A percentile compares a stretch with the other conserved stretches of the same genome.
These are phyloP conservation scores for Anolis carolinensis DNA, from an alignment of 2,113 vertebrate species.

Conservation along the genomic window DNA sequence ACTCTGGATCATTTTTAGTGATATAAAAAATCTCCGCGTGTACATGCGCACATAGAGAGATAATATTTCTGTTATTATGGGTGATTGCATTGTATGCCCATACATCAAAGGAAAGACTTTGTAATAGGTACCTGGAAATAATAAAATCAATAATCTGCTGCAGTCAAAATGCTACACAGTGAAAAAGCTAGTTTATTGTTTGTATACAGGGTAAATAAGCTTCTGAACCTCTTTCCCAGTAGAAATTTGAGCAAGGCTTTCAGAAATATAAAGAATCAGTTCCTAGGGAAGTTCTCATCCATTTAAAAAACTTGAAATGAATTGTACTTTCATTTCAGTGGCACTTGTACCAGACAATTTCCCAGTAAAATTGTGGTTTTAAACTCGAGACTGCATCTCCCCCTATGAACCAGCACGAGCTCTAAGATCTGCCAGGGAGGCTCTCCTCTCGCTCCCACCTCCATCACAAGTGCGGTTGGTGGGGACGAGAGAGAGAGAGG, in stretches of 20 bases:
- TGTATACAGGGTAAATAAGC: not conserved
- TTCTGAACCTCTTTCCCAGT: not conserved
- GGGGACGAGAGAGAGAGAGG: too few species aligned
- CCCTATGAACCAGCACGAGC: too few species aligned
- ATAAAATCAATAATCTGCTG: constrained; percentile 6
- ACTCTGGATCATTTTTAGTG: constrained; percentile 35
- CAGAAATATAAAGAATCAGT: not conserved
- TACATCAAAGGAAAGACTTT: constrained; percentile 45
- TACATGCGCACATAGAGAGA: constrained; percentile 18
- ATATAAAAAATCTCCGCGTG: not conserved
- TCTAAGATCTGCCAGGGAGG: too few species aligned
- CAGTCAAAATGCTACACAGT: constrained; percentile 12
- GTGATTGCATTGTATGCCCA: constrained; percentile 30
- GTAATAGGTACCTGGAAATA: constrained; percentile 19
- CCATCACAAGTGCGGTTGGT: too few species aligned
- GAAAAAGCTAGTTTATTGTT: constrained; percentile 1
- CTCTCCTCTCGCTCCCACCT: too few species aligned
- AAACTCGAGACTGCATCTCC: not conserved
- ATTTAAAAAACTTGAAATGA: not conserved
- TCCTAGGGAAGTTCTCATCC: not conserved
- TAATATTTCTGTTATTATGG: constrained; percentile 33
- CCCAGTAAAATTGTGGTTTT: not conserved
- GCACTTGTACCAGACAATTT: not conserved
- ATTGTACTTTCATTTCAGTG: not conserved
- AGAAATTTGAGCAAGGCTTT: not conserved